Base-by-base conservation (phyloP, 1,140 invertebrate species). In the Drosophila micromelanica region DNA sequence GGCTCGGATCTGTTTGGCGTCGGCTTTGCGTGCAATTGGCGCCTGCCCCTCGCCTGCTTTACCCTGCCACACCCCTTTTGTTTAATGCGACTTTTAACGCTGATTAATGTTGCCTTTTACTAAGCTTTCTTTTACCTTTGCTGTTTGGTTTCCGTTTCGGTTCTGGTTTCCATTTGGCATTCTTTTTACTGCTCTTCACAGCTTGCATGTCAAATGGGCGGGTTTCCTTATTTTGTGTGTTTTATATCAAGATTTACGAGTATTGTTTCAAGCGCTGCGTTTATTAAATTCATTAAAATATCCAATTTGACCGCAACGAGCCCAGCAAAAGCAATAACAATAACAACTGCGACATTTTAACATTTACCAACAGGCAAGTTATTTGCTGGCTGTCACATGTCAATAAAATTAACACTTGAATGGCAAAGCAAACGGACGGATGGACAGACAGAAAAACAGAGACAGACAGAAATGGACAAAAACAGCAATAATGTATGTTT, bases 61-160 rank as follows among this genome's bases (percentile, higher is more conserved):
- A 2, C 20, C 9, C 43, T 35, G 35, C 45, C 81, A 54, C 81
- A 49, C 79, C 84, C 65, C 69, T 59, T 86, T 87, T 78, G 78
- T 82, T 82, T 82, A 87, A 89, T 89, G 84, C 84, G 84, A 89
- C 84, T 89, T 89, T 89, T 89, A 89, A 89, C 84, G 84, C 84
- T 89, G 84, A 89, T 89, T 89, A 89, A 89, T 89, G 84, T 77
- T 80, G 61, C 55, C 62, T 51, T 57, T 30, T 57, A 56, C 43
- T 45, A 51, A 32, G 38, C 23, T 80, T 72, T 65, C 55, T 70
- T 76, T 74, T 60, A 49, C 63, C 45, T 78, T 81, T 70, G 45
- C 57, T 35, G 37, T 61, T 61, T 32, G 23, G 37, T 11, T 9
- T 54, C 75, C 17, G 32, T 17, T 46, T 52, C 55, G 48, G n/a